Conservation (phyloP, 2,113 vertebrate genomes). For the Cisticola juncidis region DNA sequence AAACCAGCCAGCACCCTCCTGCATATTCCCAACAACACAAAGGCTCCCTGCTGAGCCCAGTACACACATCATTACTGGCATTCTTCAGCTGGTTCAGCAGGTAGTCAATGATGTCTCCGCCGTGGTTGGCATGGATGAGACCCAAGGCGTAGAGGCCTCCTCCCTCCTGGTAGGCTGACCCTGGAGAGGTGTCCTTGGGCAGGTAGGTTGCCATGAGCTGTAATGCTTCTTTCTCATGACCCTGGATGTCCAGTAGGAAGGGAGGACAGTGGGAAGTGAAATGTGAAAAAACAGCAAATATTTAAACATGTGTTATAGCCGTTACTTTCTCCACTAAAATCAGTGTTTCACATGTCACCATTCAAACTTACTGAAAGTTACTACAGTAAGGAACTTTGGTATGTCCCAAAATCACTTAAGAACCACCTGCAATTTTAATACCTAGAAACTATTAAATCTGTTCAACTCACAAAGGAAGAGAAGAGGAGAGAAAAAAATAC, state of each 20-base stretch:
- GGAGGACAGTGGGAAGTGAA: not conserved
- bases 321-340: not conserved
- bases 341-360: not conserved
- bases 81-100: constrained; percentile 97
- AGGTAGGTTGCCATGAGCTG: constrained; percentile 98
- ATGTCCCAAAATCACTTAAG: not conserved
- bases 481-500: not conserved
- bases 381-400: not conserved
- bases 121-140: constrained; percentile 97
- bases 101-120: constrained; percentile 98
- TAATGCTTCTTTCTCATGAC: constrained; percentile 96
- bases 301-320: not conserved
- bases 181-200: constrained; percentile 97
- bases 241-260: constrained; percentile 70
- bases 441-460: not conserved
- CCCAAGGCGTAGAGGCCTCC: constrained; percentile 96
- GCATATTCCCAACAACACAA: not conserved
- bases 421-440: not conserved
- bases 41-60: not conserved
- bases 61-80: constrained; percentile 94
- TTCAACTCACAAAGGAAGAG: not conserved
- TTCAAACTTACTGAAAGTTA: not conserved
- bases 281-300: not conserved
- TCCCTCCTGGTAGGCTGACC: constrained; percentile 97
- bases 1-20: not conserved